These are phyloP conservation scores for Epinephelus malabaricus DNA, from an alignment of 2,797 vertebrate species.

Conservation along the genomic window DNA sequence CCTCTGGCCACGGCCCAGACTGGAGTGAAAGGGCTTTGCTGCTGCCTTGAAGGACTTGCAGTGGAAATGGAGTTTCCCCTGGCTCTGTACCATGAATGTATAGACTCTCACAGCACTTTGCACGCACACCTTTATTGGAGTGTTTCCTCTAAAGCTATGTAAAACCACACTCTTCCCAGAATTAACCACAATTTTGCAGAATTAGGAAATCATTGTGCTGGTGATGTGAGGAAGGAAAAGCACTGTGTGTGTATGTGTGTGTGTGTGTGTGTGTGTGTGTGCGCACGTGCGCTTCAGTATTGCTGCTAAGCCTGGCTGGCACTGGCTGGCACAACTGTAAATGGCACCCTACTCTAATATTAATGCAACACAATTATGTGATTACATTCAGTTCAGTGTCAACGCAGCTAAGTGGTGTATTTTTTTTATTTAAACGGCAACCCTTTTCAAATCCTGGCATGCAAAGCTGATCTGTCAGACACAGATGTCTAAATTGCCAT, in stretches of 20 bases:
- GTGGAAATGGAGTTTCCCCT: constrained; percentile 54
- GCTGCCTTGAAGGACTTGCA: constrained; percentile 56
- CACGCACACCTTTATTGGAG: neutral
- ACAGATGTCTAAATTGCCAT: constrained; percentile 2
- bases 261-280: too few relatives aligned
- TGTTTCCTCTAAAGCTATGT: neutral
- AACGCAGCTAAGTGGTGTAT: constrained; percentile 59
- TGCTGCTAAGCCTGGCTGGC: constrained; percentile 54
- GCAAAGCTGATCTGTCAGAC: constrained; percentile 49
- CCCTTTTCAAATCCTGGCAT: constrained; percentile 31
- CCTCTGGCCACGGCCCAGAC: constrained; percentile 74
- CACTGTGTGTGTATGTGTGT: neutral
- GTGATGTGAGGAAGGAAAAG: constrained; percentile 16
- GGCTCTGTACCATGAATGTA: constrained; percentile 25
- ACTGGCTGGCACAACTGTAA: constrained; percentile 50
- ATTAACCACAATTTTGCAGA: neutral
- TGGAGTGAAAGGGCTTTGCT: constrained; percentile 72
- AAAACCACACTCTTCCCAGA: constrained; percentile 2
- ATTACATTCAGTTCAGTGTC: constrained; percentile 70
- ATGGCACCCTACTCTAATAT: constrained; percentile 75
- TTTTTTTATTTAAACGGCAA: constrained; percentile 37
- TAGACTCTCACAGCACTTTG: constrained; percentile 1
- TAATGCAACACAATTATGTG: constrained; percentile 81
- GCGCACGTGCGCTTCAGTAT: constrained; percentile 1
- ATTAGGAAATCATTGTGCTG: constrained; percentile 26